Evolutionary conservation across 2,113 vertebrate species (phyloP).

Genomic region (Callithrix jacchus): DNA sequence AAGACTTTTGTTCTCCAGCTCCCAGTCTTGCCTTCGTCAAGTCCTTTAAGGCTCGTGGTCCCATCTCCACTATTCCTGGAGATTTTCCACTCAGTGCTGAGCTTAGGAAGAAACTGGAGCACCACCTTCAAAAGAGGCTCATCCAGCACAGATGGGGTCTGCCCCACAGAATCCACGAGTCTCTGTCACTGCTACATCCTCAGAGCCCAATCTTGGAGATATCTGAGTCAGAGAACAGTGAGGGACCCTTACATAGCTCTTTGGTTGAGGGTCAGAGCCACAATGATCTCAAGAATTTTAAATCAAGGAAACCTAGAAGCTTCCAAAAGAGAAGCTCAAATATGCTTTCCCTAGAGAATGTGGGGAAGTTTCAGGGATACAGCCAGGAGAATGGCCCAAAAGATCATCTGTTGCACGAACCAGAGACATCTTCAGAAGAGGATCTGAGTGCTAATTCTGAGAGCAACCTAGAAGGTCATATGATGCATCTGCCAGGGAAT

Average conservation of each 20-base stretch:
- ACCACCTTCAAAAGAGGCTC: conserved; percentile 36
- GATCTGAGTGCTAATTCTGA: neutral
- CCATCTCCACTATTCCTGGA: neutral
- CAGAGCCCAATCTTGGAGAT: neutral
- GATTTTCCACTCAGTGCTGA: neutral
- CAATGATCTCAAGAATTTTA: neutral
- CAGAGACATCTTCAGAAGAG: neutral
- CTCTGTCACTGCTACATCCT: neutral
- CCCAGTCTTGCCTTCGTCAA: neutral
- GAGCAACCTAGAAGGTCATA: neutral
- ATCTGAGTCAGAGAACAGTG: too few relatives aligned
- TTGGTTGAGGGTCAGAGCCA: neutral
- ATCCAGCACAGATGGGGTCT: neutral
- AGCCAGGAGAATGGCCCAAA: neutral
- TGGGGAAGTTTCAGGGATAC: neutral
- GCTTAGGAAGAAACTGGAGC: neutral
- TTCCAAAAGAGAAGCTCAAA: neutral
- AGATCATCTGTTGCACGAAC: neutral
- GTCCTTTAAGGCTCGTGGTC: neutral
- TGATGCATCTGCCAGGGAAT: neutral
- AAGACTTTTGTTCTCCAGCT: neutral
- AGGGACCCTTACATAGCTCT: too few relatives aligned
- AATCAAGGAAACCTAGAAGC: neutral
- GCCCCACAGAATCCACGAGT: neutral
- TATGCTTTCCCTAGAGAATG: neutral